phyloP scores from a whole-genome alignment of 2,797 vertebrate species.

The Sternarchorhynchus goeldii region DNA sequence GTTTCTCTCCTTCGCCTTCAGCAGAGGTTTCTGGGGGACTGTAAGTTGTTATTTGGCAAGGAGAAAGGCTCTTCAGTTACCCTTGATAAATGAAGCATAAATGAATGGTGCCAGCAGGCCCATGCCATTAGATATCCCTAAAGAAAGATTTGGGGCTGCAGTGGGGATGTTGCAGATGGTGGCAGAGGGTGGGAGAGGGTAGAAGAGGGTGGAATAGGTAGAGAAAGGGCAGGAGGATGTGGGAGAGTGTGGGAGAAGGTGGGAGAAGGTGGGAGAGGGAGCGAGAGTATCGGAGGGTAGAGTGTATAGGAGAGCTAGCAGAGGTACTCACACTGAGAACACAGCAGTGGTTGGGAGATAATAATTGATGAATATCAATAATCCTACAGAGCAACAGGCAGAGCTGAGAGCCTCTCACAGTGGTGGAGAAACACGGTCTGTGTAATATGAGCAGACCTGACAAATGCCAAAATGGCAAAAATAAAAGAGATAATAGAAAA shows the following conservation, averaged over 20 bases:
- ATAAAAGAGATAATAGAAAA: constrained; percentile 1
- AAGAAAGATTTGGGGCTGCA: constrained; percentile 41
- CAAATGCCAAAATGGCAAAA: constrained; percentile 13
- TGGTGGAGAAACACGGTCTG: constrained; percentile 4
- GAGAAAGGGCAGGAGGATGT: too few species aligned
- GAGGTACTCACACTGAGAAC: constrained; percentile 65
- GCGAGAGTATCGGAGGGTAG: neutral
- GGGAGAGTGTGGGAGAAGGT: too few species aligned
- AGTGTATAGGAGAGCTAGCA: constrained; percentile 17
- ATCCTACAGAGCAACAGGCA: constrained; percentile 50
- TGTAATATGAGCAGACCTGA: neutral
- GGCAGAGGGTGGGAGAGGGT: neutral
- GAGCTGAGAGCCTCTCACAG: neutral
- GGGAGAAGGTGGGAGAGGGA: too few species aligned
- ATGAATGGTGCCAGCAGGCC: constrained; percentile 34
- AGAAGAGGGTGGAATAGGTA: too few species aligned
- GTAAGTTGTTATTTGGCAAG: constrained; percentile 23
- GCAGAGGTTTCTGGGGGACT: constrained; percentile 17
- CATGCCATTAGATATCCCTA: constrained; percentile 43
- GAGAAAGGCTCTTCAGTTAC: constrained; percentile 29
- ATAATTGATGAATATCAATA: constrained; percentile 64
- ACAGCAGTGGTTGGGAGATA: constrained; percentile 30
- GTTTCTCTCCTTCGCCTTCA: neutral
- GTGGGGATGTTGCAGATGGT: constrained; percentile 8
- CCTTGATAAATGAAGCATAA: constrained; percentile 41